Base-by-base conservation (phyloP, 2,113 vertebrate species). In the Cyanoramphus novaezelandiae region DNA sequence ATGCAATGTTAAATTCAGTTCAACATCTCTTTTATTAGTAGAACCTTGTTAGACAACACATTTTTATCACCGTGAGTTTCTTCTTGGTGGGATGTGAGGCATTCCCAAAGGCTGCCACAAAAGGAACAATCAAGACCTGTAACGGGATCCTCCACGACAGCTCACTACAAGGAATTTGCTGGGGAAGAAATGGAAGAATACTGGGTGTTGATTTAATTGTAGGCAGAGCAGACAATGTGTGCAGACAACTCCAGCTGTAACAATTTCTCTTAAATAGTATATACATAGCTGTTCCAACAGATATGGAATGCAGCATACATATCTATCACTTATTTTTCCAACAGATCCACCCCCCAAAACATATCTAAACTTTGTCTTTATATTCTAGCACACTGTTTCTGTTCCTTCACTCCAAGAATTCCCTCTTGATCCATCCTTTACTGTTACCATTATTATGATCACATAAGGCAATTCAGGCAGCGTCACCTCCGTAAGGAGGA, bases 401-500 rank as follows among this genome's bases (percentile, higher is more conserved):
- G 29, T 19, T 65, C 44, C 31, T 64, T 71, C 67, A 64, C 46
- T 52, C 75, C 25, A 39, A 39, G 57, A 23, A 43, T 1, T 7
- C 5, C 14, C 21, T 71, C 37, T 35, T 31, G 20, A 24, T 46
- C 52, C 71, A 37, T n/a, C 43, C 63, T 35, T 69, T 23, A 37
- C 7, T 23, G 17, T 9, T 35, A 83, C 24, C 29, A 31, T 21
- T 57, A 43, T 10, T 6, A 49, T 43, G 69, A 46, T 21, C 25
- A 12, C 19, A 4, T 6, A 17, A 31, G 43, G 37, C 50, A 64
- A 12, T 25, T 31, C 1, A 6, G 52, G 28, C 20, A 43, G 13
- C 1, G 21, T 12, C 81, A 37, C 64, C 65, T 87, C 14, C 71
- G 53, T n/a, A 43, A 0, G 0, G 1, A 25, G 2, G 33, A 81